phyloP scores from a whole-genome alignment of 2,888 invertebrate genomes.

The Blastobasis adustella region DNA sequence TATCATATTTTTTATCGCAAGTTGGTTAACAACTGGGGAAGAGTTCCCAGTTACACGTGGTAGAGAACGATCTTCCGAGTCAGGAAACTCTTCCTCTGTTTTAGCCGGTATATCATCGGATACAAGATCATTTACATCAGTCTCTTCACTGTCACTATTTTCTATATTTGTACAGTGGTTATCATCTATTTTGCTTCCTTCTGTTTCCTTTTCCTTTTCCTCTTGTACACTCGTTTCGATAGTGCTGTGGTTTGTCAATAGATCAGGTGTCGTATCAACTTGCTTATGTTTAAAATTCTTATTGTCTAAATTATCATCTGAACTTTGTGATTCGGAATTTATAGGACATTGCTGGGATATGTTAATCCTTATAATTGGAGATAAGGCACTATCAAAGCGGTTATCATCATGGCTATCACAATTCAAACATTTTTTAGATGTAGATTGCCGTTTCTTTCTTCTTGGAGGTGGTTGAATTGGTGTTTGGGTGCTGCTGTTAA shows the following conservation, averaged over 20 bases:
- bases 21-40: conserved; percentile 21
- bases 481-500: conserved; percentile 52
- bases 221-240: conserved; percentile 34
- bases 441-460: conserved; percentile 37
- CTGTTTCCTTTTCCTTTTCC: conserved; percentile 15
- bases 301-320: conserved; percentile 63
- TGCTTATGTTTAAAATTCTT: conserved; percentile 7
- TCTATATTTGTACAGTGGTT: conserved; percentile 9
- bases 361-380: conserved; percentile 75
- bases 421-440: conserved; percentile 29
- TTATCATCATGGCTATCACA: conserved; percentile 24
- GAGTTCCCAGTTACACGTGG: conserved; percentile 42
- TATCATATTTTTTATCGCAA: conserved; percentile 54
- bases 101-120: not conserved
- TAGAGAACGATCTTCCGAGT: conserved; percentile 38
- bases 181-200: conserved; percentile 4
- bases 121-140: no score
- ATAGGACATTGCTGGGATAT: conserved; percentile 70
- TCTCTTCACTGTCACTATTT: conserved; percentile 12
- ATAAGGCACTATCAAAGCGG: conserved; percentile 38
- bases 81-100: conserved; percentile 39
- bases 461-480: conserved; percentile 42
- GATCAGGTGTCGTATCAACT: conserved; percentile 67
- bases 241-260: conserved; percentile 74
- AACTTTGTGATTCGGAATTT: conserved; percentile 58